Evolutionary conservation across 2,113 vertebrate genomes (phyloP).

Genomic region (Gymnobelideus leadbeateri): DNA sequence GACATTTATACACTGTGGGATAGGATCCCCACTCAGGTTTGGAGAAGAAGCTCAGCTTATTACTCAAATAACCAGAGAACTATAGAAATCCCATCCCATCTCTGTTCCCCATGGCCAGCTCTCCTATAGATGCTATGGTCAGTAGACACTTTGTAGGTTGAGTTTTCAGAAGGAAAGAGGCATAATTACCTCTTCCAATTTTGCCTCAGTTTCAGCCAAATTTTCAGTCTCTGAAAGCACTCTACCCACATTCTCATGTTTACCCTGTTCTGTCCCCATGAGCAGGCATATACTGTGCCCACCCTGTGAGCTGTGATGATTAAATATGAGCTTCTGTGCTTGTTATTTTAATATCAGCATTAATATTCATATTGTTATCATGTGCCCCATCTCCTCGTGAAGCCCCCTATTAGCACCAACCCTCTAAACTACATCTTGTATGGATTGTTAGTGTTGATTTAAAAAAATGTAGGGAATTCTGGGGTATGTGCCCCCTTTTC

Average conservation of each 20-base stretch:
- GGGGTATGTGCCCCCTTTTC: neutral
- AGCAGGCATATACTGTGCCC: neutral
- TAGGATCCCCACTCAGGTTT: neutral
- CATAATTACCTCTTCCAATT: neutral
- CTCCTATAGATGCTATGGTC: neutral
- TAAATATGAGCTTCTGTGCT: neutral
- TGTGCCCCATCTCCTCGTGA: neutral
- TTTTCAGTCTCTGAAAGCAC: neutral
- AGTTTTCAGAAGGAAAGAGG: neutral
- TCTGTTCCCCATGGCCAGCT: neutral
- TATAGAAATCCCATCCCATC: neutral
- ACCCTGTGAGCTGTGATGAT: neutral
- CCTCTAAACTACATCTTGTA: neutral
- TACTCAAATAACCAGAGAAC: neutral
- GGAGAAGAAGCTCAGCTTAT: neutral
- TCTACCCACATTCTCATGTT: neutral
- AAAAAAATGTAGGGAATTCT: neutral
- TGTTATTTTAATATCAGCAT: neutral
- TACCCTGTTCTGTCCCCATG: neutral
- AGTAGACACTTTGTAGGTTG: neutral
- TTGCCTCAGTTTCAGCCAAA: neutral
- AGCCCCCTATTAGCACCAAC: neutral
- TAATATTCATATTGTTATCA: neutral
- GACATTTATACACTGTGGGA: neutral
- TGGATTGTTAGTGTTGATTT: neutral